phyloP scores from a whole-genome alignment of 2,113 vertebrate species.

The Perca fluviatilis region DNA sequence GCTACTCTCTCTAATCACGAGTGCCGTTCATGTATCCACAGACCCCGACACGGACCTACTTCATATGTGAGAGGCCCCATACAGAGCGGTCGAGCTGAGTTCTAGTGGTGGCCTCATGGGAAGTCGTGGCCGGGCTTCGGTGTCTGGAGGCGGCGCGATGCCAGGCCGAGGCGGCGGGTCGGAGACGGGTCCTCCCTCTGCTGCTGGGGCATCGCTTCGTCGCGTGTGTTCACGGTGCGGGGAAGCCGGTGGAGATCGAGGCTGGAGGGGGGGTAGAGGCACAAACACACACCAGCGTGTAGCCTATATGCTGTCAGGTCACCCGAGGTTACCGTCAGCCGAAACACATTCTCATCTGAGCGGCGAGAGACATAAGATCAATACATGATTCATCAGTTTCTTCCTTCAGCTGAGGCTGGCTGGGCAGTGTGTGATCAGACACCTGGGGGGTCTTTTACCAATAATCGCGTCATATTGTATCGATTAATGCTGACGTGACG shows the following conservation, averaged over 20 bases:
- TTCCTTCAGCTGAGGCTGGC: conserved; percentile 11
- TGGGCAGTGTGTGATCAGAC: conserved; percentile 20
- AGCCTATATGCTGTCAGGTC: conserved; percentile 55
- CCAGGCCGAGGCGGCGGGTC: conserved; percentile 64
- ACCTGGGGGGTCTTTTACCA: background rate
- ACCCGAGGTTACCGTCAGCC: conserved; percentile 57
- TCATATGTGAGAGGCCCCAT: conserved; percentile 84
- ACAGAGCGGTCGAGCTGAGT: conserved; percentile 80
- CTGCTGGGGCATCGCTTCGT: conserved; percentile 73
- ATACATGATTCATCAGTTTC: conserved; percentile 62
- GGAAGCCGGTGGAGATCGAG: conserved; percentile 34
- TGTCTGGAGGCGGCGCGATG: conserved; percentile 51
- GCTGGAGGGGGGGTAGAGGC: conserved; percentile 10
- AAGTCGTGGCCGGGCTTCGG: conserved; percentile 65
- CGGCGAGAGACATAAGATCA: conserved; percentile 54
- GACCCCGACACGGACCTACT: conserved; percentile 64
- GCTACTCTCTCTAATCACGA: background rate
- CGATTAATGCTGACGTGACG: conserved; percentile 48
- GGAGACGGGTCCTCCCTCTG: conserved; percentile 60
- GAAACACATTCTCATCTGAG: conserved; percentile 45
- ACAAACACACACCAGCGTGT: conserved; percentile 33
- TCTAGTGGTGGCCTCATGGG: conserved; percentile 83
- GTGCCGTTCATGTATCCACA: background rate
- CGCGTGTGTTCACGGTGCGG: conserved; percentile 54
- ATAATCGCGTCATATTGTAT: conserved; percentile 45